phyloP scores from a whole-genome alignment of 2,113 vertebrate genomes.

The Taxidea taxus region DNA sequence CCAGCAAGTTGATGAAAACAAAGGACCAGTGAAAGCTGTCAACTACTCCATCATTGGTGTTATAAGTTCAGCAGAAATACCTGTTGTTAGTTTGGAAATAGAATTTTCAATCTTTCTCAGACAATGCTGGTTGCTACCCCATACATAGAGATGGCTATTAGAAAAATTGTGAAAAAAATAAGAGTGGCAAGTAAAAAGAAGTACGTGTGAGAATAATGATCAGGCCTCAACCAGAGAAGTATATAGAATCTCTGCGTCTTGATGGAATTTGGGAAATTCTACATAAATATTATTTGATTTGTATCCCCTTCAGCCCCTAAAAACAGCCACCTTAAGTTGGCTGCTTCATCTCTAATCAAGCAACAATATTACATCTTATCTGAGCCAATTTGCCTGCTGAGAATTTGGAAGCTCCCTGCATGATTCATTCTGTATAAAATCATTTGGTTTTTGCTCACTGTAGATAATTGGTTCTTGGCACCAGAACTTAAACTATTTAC shows the following conservation, averaged over 20 bases:
- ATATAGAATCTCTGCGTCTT: not conserved
- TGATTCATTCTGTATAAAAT: conserved; percentile 61
- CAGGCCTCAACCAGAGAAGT: not conserved
- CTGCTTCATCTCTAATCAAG: conserved; percentile 45
- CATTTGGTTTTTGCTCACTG: conserved; percentile 18
- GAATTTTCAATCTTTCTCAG: not conserved
- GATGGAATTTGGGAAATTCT: not conserved
- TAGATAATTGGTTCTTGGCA: conserved; percentile 75
- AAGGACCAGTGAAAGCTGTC: not conserved
- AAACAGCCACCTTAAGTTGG: not conserved
- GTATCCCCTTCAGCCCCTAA: not conserved
- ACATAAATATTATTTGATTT: not conserved
- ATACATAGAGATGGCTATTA: not conserved
- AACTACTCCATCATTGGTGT: not conserved
- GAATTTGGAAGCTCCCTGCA: not conserved
- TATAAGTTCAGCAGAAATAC: not conserved
- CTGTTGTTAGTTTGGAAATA: not conserved
- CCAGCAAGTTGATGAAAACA: not conserved
- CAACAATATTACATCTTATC: conserved; percentile 15
- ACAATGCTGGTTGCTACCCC: not conserved
- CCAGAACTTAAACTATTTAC: conserved; percentile 61
- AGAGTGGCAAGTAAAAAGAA: not conserved
- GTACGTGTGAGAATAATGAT: not conserved
- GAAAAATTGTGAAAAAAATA: not conserved
- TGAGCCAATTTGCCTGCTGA: conserved; percentile 40